Conservation (phyloP, 37 sponge, comb jelly and placozoan species). For the Hormiphora californensis region DNA sequence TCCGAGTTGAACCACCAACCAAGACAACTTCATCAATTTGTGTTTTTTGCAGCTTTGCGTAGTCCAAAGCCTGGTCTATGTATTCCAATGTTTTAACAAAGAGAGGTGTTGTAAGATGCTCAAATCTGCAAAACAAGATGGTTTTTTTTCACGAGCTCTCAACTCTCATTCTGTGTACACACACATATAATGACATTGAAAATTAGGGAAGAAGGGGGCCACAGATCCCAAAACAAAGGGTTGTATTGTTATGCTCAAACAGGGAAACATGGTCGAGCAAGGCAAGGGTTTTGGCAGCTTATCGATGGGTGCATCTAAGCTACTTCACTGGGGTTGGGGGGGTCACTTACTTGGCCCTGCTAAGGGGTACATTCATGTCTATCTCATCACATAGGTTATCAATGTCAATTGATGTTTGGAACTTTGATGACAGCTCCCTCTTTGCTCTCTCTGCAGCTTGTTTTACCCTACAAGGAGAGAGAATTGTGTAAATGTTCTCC, state of each 20-base stretch:
- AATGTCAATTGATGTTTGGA: conserved; percentile 76
- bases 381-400: conserved; percentile 80
- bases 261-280: no score
- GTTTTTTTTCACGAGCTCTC: background rate
- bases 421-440: conserved; percentile 78
- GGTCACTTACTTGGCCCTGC: background rate
- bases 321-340: no score
- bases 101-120: background rate
- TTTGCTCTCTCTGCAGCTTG: conserved; percentile 85
- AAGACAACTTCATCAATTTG: conserved; percentile 7
- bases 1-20: background rate
- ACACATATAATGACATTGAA: no score
- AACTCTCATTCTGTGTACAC: no score
- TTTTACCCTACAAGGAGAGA: conserved; percentile 69
- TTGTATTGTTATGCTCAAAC: no score
- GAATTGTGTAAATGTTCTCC: no score
- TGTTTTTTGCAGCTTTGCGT: background rate
- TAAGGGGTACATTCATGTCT: conserved; percentile 59
- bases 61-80: background rate
- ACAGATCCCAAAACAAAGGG: no score
- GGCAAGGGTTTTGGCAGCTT: no score
- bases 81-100: conserved; percentile 1
- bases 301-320: no score
- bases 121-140: background rate
- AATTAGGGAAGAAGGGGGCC: no score